Evolutionary conservation across 1,140 invertebrate genomes (phyloP), one percentile per base, ranked within the genome.

Genomic region (Trichogramma pretiosum): DNA sequence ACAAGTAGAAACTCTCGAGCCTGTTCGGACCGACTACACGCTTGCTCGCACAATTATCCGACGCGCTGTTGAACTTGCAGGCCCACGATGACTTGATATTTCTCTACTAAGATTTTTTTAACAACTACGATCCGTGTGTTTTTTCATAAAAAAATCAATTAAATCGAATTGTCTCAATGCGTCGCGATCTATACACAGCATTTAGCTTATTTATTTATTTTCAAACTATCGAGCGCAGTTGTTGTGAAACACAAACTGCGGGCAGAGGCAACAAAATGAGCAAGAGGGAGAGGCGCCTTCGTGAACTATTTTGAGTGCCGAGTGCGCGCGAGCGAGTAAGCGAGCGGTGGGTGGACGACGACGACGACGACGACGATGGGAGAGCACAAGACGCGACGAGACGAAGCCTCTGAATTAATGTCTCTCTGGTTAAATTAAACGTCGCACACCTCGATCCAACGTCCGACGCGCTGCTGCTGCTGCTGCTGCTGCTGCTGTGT

Each of bases 271-370:
- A 45, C 23, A 47, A 14, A n/a, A n/a, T 5, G 9, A 5, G 33
- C 33, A 16, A 14, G 33, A 17, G 49, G 17, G 10, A 13, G 32
- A 19, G 16, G 44, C 53, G 49, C 45, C 55, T 54, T 56, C 56
- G 50, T 59, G 58, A 48, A 66, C 67, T 70, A 70, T 70, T 70
- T 70, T 58, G 50, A 67, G 64, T 64, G 46, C 55, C 51, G 48
- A 32, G 26, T 35, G 35, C 47, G 44, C 47, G 48, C 48, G 50
- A 55, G 60, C 53, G 53, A 45, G 56, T 48, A 47, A 55, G 50
- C 48, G 36, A 55, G 35, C 52, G 59, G 54, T 57, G 48, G 50
- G 54, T 56, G 58, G 53, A 42, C 37, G 40, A 34, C n/a, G n/a
- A n/a, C 21, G 35, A 49, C n/a, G n/a, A n/a, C n/a, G 39, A 30